Evolutionary conservation across 2,797 vertebrate species (phyloP).

Genomic region (Ataeniobius toweri): DNA sequence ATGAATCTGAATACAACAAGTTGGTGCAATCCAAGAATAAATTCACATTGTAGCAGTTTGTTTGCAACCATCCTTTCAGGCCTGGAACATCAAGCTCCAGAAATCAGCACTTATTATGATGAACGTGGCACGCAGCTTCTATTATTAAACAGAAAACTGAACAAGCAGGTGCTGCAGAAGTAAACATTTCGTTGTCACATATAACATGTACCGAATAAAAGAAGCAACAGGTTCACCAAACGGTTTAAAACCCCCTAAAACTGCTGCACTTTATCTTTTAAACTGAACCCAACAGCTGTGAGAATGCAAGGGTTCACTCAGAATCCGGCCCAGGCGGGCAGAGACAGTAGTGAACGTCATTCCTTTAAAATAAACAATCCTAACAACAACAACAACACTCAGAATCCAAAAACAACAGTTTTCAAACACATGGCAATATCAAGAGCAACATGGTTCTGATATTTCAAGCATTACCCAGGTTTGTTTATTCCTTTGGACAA

Average conservation of each 20-base stretch:
- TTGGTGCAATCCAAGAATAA: conserved; percentile 60
- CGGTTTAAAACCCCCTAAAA: not conserved
- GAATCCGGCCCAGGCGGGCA: conserved; percentile 22
- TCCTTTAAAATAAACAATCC: conserved; percentile 22
- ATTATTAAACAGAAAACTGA: conserved; percentile 21
- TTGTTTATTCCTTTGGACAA: conserved; percentile 81
- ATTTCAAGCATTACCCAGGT: conserved; percentile 89
- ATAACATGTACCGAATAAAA: conserved; percentile 12
- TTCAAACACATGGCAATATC: conserved; percentile 61
- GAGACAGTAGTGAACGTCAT: conserved; percentile 53
- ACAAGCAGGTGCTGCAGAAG: not conserved
- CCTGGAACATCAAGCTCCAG: conserved; percentile 19
- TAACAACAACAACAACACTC: conserved; percentile 38
- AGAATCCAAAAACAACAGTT: conserved; percentile 63
- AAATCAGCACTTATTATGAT: conserved; percentile 41
- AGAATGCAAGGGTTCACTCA: conserved; percentile 11
- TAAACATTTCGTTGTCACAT: conserved; percentile 25
- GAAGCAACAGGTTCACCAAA: conserved; percentile 13
- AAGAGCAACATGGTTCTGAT: conserved; percentile 77
- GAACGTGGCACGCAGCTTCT: conserved; percentile 14
- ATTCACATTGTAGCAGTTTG: conserved; percentile 64
- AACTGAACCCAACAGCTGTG: conserved; percentile 27
- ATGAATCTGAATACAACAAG: conserved; percentile 61
- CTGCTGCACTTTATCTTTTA: conserved; percentile 14
- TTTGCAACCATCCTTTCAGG: conserved; percentile 33